Conservation (phyloP, 2,888 invertebrate genomes). For the Tachina grossa region DNA sequence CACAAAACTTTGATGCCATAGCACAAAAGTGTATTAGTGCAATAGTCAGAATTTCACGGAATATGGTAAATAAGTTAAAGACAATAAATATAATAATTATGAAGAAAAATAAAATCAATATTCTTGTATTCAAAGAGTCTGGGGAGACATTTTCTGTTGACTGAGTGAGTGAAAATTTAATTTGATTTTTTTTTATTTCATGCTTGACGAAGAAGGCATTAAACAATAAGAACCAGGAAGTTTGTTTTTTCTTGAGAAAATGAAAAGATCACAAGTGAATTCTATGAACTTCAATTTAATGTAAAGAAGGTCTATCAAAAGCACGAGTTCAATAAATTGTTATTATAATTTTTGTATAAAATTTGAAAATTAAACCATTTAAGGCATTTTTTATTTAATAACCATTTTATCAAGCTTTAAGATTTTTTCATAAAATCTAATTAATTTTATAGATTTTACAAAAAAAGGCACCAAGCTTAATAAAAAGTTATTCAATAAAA, state of each 20-base stretch:
- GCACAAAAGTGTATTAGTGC: conserved; percentile 34
- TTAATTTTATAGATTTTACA: too few relatives aligned
- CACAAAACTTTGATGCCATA: conserved; percentile 41
- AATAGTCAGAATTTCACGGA: conserved; percentile 47
- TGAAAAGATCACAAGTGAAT: background rate
- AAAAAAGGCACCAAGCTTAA: too few relatives aligned
- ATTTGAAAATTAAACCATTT: too few relatives aligned
- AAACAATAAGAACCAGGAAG: background rate
- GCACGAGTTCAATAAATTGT: background rate
- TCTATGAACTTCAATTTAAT: background rate
- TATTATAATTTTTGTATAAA: too few relatives aligned
- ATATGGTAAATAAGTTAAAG: conserved; percentile 58
- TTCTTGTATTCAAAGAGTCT: conserved; percentile 4
- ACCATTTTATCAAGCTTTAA: too few relatives aligned
- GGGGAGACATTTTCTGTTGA: background rate
- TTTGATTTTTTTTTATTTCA: background rate
- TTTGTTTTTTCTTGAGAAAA: background rate
- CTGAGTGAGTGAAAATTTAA: conserved; percentile 3
- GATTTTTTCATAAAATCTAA: too few relatives aligned
- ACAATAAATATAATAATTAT: conserved; percentile 64
- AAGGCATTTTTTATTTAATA: too few relatives aligned
- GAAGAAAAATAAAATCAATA: conserved; percentile 58
- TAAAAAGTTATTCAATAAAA: too few relatives aligned
- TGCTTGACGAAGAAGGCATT: background rate
- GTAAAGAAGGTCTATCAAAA: background rate